phyloP scores from a whole-genome alignment of 2,888 invertebrate genomes.

The Drosophila lacicola region DNA sequence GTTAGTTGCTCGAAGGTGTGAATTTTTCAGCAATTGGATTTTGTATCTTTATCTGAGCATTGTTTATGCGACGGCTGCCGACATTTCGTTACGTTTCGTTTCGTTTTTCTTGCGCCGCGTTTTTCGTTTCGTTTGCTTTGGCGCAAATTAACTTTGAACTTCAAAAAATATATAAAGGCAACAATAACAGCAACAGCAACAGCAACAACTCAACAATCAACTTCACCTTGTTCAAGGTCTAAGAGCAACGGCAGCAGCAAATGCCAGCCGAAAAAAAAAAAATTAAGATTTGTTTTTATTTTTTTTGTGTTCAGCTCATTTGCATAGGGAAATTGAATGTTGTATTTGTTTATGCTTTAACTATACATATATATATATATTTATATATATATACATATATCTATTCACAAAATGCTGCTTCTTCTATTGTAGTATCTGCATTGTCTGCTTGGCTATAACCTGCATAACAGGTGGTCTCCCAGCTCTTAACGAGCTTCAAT shows the following conservation, averaged over 20 bases:
- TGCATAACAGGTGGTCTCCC: constrained; percentile 50
- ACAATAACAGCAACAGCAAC: constrained; percentile 30
- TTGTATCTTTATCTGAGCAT: constrained; percentile 73
- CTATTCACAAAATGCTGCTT: background rate
- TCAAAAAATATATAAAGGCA: constrained; percentile 49
- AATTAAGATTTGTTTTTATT: constrained; percentile 30
- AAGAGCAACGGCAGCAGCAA: constrained; percentile 71
- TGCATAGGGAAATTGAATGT: constrained; percentile 78
- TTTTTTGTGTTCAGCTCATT: constrained; percentile 50
- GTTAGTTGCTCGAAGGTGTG: constrained; percentile 58
- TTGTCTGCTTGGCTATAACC: constrained; percentile 23
- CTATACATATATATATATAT: constrained; percentile 1
- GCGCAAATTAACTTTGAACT: constrained; percentile 77
- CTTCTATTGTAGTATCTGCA: constrained; percentile 36
- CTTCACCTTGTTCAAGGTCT: constrained; percentile 79
- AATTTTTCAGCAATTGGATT: constrained; percentile 69
- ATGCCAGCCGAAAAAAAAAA: constrained; percentile 39
- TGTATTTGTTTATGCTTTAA: constrained; percentile 32
- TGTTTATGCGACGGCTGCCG: constrained; percentile 60
- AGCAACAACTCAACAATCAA: constrained; percentile 68
- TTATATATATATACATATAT: background rate
- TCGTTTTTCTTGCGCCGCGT: constrained; percentile 44
- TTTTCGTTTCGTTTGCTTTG: constrained; percentile 42
- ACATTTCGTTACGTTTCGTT: constrained; percentile 30
- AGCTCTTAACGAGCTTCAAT: constrained; percentile 19